A percentile compares a stretch with the other conserved stretches of the same genome.
These are phyloP conservation scores for Drosophila mojavensis DNA, from an alignment of 1,140 invertebrate species.

Conservation along the genomic window DNA sequence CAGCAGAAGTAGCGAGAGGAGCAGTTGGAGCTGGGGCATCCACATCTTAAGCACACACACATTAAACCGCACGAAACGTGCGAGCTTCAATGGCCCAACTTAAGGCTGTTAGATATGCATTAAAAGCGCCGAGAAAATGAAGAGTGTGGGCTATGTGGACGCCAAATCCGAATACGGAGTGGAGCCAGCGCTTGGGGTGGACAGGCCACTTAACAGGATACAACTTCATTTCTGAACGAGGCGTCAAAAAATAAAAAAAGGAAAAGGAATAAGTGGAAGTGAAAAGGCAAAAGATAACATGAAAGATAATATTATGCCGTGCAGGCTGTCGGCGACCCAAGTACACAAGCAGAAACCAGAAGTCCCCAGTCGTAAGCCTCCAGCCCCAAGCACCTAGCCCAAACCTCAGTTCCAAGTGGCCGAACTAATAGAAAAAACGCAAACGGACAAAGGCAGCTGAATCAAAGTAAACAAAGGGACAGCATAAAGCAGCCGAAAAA, in stretches of 20 bases:
- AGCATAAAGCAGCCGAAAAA: conserved; percentile 25
- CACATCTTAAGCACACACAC: conserved; percentile 51
- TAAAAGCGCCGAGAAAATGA: conserved; percentile 59
- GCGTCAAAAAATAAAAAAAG: conserved; percentile 55
- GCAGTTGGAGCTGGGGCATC: neutral
- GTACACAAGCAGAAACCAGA: neutral
- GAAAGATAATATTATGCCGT: conserved; percentile 78
- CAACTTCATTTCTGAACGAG: conserved; percentile 73
- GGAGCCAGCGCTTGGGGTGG: neutral
- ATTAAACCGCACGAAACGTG: conserved; percentile 51
- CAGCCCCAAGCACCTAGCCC: neutral
- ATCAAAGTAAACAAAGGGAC: conserved; percentile 53
- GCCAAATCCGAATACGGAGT: neutral
- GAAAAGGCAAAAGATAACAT: conserved; percentile 80
- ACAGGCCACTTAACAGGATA: conserved; percentile 74
- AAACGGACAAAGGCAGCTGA: conserved; percentile 32
- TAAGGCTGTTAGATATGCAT: conserved; percentile 75
- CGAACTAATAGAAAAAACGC: conserved; percentile 39
- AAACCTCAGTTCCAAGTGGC: conserved; percentile 1
- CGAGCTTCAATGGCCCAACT: conserved; percentile 63
- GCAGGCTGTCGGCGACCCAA: conserved; percentile 46
- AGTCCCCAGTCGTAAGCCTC: neutral
- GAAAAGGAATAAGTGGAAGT: conserved; percentile 30
- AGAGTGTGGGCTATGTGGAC: conserved; percentile 14
- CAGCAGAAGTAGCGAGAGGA: conserved; percentile 1